Conservation (phyloP, 2,113 vertebrate genomes). For the Indri indri region DNA sequence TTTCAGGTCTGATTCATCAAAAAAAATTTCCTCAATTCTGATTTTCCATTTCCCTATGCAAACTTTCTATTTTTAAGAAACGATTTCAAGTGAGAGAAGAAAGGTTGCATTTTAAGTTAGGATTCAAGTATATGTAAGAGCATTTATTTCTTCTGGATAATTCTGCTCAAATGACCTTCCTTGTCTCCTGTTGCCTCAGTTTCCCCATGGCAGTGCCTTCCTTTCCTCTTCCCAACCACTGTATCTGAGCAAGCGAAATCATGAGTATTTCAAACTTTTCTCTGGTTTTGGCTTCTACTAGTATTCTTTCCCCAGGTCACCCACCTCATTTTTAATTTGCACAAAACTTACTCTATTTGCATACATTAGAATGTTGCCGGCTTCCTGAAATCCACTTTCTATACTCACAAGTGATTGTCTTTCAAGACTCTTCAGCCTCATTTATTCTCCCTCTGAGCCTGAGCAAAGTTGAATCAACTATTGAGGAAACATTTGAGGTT, state of each 20-base stretch:
- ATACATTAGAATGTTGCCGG: background rate
- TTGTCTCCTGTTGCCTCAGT: background rate
- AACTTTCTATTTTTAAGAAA: background rate
- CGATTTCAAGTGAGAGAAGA: constrained; percentile 6
- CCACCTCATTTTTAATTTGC: constrained; percentile 28
- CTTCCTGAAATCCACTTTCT: background rate
- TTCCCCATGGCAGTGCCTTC: background rate
- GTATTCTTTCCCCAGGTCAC: background rate
- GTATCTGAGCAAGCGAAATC: background rate
- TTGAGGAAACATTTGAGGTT: background rate
- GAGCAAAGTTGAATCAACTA: background rate
- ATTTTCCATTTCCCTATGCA: background rate
- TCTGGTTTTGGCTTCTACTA: constrained; percentile 1
- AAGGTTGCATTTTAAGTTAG: background rate
- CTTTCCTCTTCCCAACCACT: background rate
- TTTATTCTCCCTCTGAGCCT: background rate
- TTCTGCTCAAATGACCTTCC: background rate
- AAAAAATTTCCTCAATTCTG: background rate
- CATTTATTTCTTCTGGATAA: background rate
- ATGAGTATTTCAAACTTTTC: background rate
- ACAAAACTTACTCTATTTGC: background rate
- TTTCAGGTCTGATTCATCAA: background rate
- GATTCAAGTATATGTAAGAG: background rate
- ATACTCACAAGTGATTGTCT: constrained; percentile 22
- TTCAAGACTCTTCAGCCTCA: background rate